These are phyloP conservation scores for Halictus rubicundus DNA, from an alignment of 1,140 invertebrate genomes.

Conservation along the genomic window DNA sequence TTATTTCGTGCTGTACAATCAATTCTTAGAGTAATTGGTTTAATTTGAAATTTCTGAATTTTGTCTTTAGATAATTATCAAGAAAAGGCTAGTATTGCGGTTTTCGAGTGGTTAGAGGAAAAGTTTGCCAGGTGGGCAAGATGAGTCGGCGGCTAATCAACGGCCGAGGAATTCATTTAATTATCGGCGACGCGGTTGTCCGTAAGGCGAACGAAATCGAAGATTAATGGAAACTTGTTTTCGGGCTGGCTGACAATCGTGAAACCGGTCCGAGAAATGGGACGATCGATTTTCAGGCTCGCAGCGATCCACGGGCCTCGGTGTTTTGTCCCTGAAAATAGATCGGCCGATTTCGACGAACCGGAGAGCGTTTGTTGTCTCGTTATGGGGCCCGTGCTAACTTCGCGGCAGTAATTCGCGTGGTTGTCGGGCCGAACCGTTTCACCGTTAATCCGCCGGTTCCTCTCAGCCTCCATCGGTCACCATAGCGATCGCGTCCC, in stretches of 20 bases:
- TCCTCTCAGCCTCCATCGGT: background rate
- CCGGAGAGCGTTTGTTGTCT: background rate
- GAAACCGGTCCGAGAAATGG: conserved; percentile 59
- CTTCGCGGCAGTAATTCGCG: background rate
- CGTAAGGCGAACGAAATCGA: conserved; percentile 21
- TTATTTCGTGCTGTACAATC: too few species aligned
- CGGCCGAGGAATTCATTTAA: conserved; percentile 6
- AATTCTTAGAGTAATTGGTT: too few species aligned
- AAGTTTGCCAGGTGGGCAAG: too few species aligned
- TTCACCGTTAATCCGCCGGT: conserved; percentile 30
- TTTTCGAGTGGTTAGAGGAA: too few species aligned
- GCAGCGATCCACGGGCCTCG: conserved; percentile 7
- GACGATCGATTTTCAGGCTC: conserved; percentile 47
- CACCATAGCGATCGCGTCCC: conserved; percentile 12
- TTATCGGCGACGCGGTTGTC: background rate
- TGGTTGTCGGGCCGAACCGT: background rate
- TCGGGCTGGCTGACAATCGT: conserved; percentile 45
- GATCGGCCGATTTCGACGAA: conserved; percentile 5
- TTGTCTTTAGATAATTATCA: too few species aligned
- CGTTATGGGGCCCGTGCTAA: background rate
- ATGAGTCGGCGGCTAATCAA: too few species aligned
- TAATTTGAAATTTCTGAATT: too few species aligned
- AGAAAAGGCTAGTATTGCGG: too few species aligned
- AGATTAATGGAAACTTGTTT: conserved; percentile 52
- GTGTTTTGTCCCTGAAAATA: conserved; percentile 25